Evolutionary conservation across 2,888 invertebrate species (phyloP).

Genomic region (Scotopteryx bipunctaria): DNA sequence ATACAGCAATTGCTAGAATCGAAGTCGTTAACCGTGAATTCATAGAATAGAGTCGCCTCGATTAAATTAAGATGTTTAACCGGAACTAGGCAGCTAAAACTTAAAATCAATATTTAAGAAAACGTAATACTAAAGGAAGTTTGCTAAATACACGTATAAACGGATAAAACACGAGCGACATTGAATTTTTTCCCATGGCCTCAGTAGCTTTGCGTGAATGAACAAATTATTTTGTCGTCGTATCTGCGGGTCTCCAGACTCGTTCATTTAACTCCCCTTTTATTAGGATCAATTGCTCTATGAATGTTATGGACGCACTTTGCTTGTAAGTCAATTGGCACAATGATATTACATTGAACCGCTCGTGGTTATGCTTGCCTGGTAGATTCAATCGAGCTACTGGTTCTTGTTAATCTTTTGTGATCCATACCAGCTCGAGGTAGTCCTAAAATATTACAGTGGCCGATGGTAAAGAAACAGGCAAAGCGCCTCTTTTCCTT

Average conservation of each 20-base stretch:
- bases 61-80: conserved; percentile 1
- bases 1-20: background rate
- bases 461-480: no score
- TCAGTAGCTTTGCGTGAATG: conserved; percentile 3
- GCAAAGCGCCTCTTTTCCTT: no score
- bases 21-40: background rate
- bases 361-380: no score
- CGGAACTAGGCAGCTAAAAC: background rate
- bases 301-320: conserved; percentile 45
- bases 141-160: no score
- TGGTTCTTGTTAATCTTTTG: no score
- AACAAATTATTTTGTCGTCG: conserved; percentile 8
- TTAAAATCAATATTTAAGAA: no score
- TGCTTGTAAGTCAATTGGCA: conserved; percentile 44
- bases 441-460: no score
- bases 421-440: no score
- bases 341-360: conserved; percentile 13
- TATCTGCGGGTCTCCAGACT: conserved; percentile 26
- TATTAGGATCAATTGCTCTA: conserved; percentile 69
- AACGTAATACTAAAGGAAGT: no score
- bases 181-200: background rate
- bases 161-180: no score
- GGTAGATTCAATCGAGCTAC: no score
- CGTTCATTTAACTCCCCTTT: conserved; percentile 55
- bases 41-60: background rate